A percentile compares a stretch with the other conserved stretches of the same genome.
phyloP scores from a whole-genome alignment of 2,113 vertebrate species.

The Larimichthys crocea region DNA sequence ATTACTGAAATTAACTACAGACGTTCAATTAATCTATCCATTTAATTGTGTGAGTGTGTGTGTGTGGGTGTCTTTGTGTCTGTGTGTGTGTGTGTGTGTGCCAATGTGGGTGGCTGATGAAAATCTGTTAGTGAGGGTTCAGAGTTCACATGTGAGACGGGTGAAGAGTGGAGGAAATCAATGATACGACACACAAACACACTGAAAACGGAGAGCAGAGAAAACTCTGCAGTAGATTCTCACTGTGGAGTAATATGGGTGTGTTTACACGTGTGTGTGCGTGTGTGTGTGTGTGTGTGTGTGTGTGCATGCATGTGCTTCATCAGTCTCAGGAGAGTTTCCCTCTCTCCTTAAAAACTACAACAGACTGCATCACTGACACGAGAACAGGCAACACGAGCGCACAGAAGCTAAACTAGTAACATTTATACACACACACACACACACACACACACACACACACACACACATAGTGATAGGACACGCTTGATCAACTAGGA shows the following conservation, averaged over 20 bases:
- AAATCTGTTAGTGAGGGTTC: constrained; percentile 29
- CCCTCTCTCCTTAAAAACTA: constrained; percentile 64
- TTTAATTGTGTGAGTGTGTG: constrained; percentile 14
- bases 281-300: constrained; percentile 11
- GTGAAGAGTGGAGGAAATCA: constrained; percentile 37
- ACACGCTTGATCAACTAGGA: constrained; percentile 42
- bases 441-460: constrained; percentile 16
- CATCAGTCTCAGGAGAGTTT: constrained; percentile 65
- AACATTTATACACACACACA: constrained; percentile 28
- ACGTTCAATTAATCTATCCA: constrained; percentile 33
- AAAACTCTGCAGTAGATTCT: constrained; percentile 62
- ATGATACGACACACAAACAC: neutral
- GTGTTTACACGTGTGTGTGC: constrained; percentile 3
- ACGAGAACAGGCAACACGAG: constrained; percentile 46
- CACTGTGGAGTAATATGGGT: constrained; percentile 43
- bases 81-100: constrained; percentile 8
- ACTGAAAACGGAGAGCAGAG: constrained; percentile 24
- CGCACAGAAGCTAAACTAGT: constrained; percentile 47
- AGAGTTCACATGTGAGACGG: constrained; percentile 24
- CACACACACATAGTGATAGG: constrained; percentile 14
- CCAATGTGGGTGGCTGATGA: neutral
- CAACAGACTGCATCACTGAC: constrained; percentile 69
- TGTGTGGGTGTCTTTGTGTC: too few species aligned
- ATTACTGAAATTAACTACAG: constrained; percentile 43
- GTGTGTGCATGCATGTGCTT: constrained; percentile 19